Conservation (phyloP, 2,113 vertebrate genomes). For the Thamnophis sirtalis region DNA sequence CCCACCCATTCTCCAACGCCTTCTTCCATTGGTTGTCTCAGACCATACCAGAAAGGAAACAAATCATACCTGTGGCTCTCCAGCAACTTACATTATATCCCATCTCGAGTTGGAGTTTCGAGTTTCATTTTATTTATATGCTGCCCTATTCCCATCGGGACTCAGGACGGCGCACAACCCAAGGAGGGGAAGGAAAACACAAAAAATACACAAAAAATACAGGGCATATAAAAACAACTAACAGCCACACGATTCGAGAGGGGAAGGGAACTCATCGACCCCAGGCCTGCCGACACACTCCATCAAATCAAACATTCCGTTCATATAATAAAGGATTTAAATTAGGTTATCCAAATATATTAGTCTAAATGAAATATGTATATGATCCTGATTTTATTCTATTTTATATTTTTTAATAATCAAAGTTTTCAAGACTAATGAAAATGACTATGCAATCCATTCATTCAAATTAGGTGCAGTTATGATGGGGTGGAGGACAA, state of each 20-base stretch:
- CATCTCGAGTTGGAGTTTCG: too few relatives aligned
- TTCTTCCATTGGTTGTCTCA: background rate
- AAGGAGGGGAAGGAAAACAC: too few relatives aligned
- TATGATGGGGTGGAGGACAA: conserved; percentile 92
- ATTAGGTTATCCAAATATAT: background rate
- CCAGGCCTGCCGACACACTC: too few relatives aligned
- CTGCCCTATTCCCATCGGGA: too few relatives aligned
- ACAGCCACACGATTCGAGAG: too few relatives aligned
- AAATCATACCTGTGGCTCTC: background rate
- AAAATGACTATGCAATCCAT: background rate
- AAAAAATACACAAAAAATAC: too few relatives aligned
- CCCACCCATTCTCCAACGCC: background rate
- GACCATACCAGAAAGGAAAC: background rate
- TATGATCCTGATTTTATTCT: conserved; percentile 17
- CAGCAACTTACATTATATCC: background rate
- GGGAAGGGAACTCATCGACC: too few relatives aligned
- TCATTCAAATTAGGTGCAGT: conserved; percentile 78
- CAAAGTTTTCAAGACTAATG: conserved; percentile 8
- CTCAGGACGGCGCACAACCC: too few relatives aligned
- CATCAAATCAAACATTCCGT: background rate
- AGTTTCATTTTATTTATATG: too few relatives aligned
- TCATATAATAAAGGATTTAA: background rate
- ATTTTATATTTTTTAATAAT: conserved; percentile 32
- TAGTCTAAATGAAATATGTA: background rate
- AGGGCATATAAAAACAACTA: too few relatives aligned